Evolutionary conservation across 2,113 vertebrate genomes (phyloP), one percentile per base, ranked within the genome.

Genomic region (Cyphomyrus plagiostoma): DNA sequence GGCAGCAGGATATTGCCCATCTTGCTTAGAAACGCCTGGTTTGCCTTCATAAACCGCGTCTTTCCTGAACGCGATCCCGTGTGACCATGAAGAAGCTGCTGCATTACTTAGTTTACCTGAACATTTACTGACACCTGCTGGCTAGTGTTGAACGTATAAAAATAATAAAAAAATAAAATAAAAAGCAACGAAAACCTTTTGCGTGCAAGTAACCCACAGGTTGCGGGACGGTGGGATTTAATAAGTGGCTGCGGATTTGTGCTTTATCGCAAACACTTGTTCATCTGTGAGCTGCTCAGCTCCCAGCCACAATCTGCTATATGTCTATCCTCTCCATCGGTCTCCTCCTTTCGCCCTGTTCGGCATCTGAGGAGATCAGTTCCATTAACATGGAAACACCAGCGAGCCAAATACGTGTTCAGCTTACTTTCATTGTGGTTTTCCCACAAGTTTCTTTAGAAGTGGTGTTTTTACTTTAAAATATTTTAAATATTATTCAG

Each of bases 81-180:
- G 45, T 52, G 48, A 52, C 21, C n/a, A 15, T 13, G 4, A 52
- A 86, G 49, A 52, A 53, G n/a, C n/a, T 13, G 46, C 46, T 19
- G 5, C 49, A 21, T 35, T 11, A 58, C 26, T 46, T 19, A 87
- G 11, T 87, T 88, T 88, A 58, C 87, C 87, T 88, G 87, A 46
- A 45, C 52, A 21, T 56, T 46, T 88, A 88, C 87, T 88, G 87
- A 88, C 87, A 88, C 87, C 87, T 88, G 87, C 87, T 62, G 87
- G 87, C 87, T 88, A 35, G 35, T 58, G 35, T 42, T 35, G 35
- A 62, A 9, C 35, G 56, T 42, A 88, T 42, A 80, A 80, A 42
- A 42, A 80, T 35, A 39, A 77, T 70, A 30, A 70, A 70, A 70
- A 26, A 66, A 66, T 70, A 70, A 70, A 30, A 62, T 50, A 66